phyloP scores from a whole-genome alignment of 2,797 vertebrate species.

The Distichodus sexfasciatus region DNA sequence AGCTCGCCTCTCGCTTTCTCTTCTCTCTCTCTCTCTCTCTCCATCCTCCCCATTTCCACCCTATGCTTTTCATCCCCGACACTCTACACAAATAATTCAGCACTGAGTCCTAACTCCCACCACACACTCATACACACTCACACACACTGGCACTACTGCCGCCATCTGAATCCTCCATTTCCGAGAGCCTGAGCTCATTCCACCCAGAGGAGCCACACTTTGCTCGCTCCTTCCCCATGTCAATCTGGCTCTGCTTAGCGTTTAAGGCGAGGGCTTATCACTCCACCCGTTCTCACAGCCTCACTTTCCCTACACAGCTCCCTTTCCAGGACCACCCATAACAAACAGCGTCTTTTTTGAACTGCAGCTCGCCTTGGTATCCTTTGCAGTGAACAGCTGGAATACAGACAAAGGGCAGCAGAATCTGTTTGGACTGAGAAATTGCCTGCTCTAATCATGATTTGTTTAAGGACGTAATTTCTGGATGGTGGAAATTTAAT shows the following conservation, averaged over 20 bases:
- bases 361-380: slow-evolving; percentile 55
- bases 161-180: slow-evolving; percentile 24
- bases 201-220: slow-evolving; percentile 6
- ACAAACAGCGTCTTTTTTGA: slow-evolving; percentile 63
- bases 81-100: slow-evolving; percentile 33
- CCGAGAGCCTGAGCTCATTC: slow-evolving; percentile 18
- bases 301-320: slow-evolving; percentile 47
- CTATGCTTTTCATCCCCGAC: slow-evolving; percentile 11
- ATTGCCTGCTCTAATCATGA: background rate
- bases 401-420: slow-evolving; percentile 49
- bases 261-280: slow-evolving; percentile 63
- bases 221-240: slow-evolving; percentile 47
- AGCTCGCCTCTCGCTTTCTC: background rate
- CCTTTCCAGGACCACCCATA: slow-evolving; percentile 58
- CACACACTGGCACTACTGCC: background rate
- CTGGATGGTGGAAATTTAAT: too few species aligned
- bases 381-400: slow-evolving; percentile 52
- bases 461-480: background rate
- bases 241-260: slow-evolving; percentile 55
- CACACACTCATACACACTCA: background rate
- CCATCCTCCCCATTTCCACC: background rate
- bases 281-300: slow-evolving; percentile 42
- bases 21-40: slow-evolving; percentile 14
- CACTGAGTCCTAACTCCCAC: background rate
- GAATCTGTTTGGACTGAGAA: slow-evolving; percentile 50